Conservation (phyloP, 2,888 invertebrate genomes). For the Yponomeuta evonymella region DNA sequence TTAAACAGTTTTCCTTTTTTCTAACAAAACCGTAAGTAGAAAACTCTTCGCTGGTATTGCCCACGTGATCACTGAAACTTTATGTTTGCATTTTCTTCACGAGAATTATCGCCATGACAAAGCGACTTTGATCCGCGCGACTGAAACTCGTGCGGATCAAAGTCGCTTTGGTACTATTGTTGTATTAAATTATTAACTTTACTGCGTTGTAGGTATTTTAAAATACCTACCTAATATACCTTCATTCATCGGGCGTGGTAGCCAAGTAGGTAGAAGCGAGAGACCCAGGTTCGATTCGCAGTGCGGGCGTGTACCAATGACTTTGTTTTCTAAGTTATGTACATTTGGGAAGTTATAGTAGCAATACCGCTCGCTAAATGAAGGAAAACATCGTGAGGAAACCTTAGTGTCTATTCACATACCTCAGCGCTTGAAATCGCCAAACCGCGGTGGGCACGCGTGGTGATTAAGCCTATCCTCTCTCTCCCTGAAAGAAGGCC, state of each 20-base stretch:
- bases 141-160: background rate
- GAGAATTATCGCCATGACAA: background rate
- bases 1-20: slow-evolving; percentile 38
- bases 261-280: too few relatives aligned
- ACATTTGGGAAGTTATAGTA: too few relatives aligned
- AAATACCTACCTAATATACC: background rate
- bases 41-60: slow-evolving; percentile 22
- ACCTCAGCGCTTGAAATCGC: too few relatives aligned
- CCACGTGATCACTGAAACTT: background rate
- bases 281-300: too few relatives aligned
- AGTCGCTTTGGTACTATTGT: background rate
- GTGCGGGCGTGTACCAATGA: too few relatives aligned
- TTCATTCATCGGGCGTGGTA: background rate
- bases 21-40: slow-evolving; percentile 27
- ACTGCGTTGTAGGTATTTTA: background rate
- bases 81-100: background rate
- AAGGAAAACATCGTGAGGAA: too few relatives aligned
- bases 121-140: background rate
- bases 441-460: too few relatives aligned
- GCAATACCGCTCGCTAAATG: too few relatives aligned
- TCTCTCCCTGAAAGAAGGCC: too few relatives aligned
- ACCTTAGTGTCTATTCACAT: too few relatives aligned
- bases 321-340: too few relatives aligned
- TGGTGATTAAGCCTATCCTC: too few relatives aligned
- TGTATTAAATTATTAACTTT: background rate